Evolutionary conservation across 2,797 vertebrate genomes (phyloP), one percentile per base, ranked within the genome.

Genomic region (Sphaeramia orbicularis): DNA sequence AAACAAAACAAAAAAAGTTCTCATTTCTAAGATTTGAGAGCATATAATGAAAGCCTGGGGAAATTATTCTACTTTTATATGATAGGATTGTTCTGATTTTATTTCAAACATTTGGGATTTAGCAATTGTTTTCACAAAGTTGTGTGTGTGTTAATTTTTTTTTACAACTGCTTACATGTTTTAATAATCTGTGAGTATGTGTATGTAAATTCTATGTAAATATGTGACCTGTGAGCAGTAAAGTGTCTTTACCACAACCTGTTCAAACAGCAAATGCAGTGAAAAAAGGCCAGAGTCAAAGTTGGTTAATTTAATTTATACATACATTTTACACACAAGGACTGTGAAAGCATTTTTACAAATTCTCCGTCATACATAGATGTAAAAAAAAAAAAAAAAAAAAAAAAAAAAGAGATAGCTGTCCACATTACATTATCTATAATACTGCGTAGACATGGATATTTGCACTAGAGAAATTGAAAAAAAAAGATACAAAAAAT

Each of bases 251-350:
- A 24, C 5, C 18, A 40, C 10, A 12, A 41, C 60, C 7, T 14
- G 1, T 42, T 50, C 4, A 16, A 32, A 57, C 21, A 45, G 45
- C 0, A 16, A 15, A 44, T 21, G 4, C 1, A 24, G 5, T 60
- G 32, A 87, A 93, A 92, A 85, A 60, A 91, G 63, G 56, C 88
- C 90, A 87, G 81, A 92, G 78, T 91, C 88, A 87, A 93, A 83
- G 89, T 94, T 94, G 95, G 96, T 96, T 96, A 95, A 96, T 95
- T 95, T 96, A 96, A 96, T 95, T 94, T 94, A 95, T 94, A 95
- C 94, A 95, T 95, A 96, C 90, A 93, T 93, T 91, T 93, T 92
- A 94, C 91, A 95, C 88, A 89, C 89, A 80, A 87, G 86, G 91
- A 96, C 94, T 95, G 94, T 94, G 92, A 94, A 96, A 94, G 94